Evolutionary conservation across 2,113 vertebrate species (phyloP), one percentile per base, ranked within the genome.

Genomic region (Conger conger): DNA sequence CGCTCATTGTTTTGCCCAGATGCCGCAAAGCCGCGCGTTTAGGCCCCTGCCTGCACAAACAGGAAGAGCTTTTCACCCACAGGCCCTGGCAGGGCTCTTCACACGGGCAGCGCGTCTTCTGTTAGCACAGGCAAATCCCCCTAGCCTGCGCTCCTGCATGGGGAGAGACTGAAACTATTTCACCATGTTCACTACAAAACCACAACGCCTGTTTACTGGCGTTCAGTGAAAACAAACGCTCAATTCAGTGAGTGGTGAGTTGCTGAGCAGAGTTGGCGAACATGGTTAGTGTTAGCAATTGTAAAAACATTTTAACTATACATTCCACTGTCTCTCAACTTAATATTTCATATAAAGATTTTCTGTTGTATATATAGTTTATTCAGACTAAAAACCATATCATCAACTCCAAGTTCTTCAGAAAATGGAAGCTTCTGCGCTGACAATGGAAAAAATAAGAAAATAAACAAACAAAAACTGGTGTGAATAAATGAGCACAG

Each of bases 1-100:
- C 50, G 30, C 18, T 81, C 87, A 89, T 91, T 91, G 90, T 91
- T 89, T 42, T 6, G n/a, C 50, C 54, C 79, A 87, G 54, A 57
- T 17, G 83, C 60, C 60, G 86, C 83, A 80, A 84, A 86, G 73
- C 57, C 76, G 36, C 54, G 84, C 84, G 84, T 86, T 83, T 79
- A 83, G 78, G 82, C 85, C 82, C 78, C 84, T 60, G 35, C 23
- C 40, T 82, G 84, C 42, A 50, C 42, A 82, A 76, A 82, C 84
- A 82, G 73, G 79, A 35, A 80, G 77, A 83, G 83, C 73, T 45
- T 63, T 85, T 86, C 73, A 82, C 83, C 50, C 50, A n/a, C 73
- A 83, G 78, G 53, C 76, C 33, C 30, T 38, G n/a, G n/a, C 68
- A 73, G 33, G 9, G 68, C 68, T 33, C 15, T 73, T 33, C 33